A percentile compares a stretch with the other conserved stretches of the same genome.
phyloP scores from a whole-genome alignment of 2,113 vertebrate genomes.

The Atrichornis clamosus region DNA sequence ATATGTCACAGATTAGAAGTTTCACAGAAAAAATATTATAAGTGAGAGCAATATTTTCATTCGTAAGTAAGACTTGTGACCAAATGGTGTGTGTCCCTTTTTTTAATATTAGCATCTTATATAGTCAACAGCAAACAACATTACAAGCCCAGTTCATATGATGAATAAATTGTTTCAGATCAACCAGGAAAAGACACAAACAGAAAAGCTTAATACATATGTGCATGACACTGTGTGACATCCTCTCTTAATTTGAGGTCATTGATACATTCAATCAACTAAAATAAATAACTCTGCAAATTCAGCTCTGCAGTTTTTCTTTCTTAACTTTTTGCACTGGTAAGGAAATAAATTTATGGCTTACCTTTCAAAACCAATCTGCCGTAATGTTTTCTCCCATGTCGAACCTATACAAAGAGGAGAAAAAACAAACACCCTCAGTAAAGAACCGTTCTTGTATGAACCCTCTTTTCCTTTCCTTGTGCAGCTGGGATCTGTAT shows the following conservation, averaged over 20 bases:
- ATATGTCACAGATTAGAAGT: not conserved
- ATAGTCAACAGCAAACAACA: not conserved
- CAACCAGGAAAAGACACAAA: not conserved
- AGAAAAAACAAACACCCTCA: conserved; percentile 42
- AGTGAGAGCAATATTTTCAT: not conserved
- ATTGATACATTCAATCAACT: not conserved
- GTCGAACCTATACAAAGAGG: conserved; percentile 79
- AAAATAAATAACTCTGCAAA: not conserved
- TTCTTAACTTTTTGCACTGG: not conserved
- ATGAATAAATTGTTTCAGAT: not conserved
- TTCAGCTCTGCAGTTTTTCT: not conserved
- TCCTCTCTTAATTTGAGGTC: not conserved
- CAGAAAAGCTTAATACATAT: not conserved
- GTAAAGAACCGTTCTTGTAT: not conserved
- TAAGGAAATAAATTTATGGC: not conserved
- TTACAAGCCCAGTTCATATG: not conserved
- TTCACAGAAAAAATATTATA: not conserved
- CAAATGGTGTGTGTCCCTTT: not conserved
- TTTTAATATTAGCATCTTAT: not conserved
- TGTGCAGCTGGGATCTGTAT: not conserved
- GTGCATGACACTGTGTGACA: not conserved
- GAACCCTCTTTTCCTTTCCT: not conserved
- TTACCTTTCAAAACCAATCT: conserved; percentile 98
- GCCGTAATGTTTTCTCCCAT: conserved; percentile 93
- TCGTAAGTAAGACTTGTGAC: not conserved